Base-by-base conservation (phyloP, 1,140 invertebrate genomes). In the Diachasma alloeum region DNA sequence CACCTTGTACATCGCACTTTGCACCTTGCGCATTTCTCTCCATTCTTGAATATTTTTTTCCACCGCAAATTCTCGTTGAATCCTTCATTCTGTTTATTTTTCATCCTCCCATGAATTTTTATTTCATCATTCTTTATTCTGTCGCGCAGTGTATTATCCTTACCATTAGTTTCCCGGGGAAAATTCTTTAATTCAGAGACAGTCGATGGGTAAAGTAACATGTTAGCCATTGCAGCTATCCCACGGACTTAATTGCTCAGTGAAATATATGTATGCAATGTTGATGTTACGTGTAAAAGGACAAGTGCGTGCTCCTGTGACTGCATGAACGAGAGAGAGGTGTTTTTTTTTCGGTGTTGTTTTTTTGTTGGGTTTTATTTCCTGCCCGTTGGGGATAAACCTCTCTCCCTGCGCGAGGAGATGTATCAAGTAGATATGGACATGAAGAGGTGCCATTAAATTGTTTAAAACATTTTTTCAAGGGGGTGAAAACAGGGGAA, bases 1-100 rank as follows among this genome's bases (percentile, higher is more conserved):
- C 56, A 74, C 73, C 72, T 72, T 72, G 42, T 71, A 72, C 36
- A 2, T 77, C 42, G 42, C 56, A 72, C 59, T 70, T 72, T 67
- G 66, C 42, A 46, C 53, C 56, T 68, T 68, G 66, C 31, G n/a
- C 17, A 39, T 39, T 31, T 66, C 15, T 59, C 24, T 71, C 31
- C 17, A 19, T n/a, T n/a, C 36, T 42, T 46, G 6, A 11, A 46
- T 46, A n/a, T 19, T 17, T 53, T 53, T 53, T 17, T n/a, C 10
- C 4, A 13, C n/a, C 48, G 17, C 17, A 42, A 42, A 11, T 42
- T 42, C 39, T 42, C 39, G 4, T 1, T 10, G 39, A 42, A 42
- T 22, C 19, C 48, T 19, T 19, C 48, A 19, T 9, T 56, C 6
- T 56, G n/a, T 56, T 56, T 56, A 13, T 56, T 22, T 19, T 56